phyloP scores from a whole-genome alignment of 2,888 invertebrate genomes.

The Cinara cedri region DNA sequence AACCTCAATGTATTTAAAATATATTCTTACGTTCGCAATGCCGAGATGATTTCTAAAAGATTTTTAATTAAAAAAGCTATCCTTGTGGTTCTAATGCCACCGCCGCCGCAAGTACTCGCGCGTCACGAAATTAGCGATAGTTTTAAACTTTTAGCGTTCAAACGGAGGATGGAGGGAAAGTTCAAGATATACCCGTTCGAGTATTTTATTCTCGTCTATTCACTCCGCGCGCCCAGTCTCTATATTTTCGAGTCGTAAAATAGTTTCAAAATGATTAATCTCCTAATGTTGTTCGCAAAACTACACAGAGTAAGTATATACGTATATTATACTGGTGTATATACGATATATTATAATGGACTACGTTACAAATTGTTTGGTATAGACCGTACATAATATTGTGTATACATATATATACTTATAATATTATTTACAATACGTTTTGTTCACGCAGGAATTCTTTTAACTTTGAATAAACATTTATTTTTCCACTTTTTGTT shows the following conservation, averaged over 20 bases:
- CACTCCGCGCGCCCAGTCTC: too few relatives aligned
- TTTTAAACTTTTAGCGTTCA: too few relatives aligned
- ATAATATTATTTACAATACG: constrained; percentile 8
- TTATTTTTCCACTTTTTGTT: not conserved
- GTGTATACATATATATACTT: constrained; percentile 2
- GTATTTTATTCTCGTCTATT: constrained; percentile 25
- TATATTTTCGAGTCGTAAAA: constrained; percentile 14
- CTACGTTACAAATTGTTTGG: constrained; percentile 18
- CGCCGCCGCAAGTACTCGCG: not conserved
- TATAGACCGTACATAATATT: not conserved
- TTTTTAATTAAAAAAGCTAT: constrained; percentile 9
- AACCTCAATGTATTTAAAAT: too few relatives aligned
- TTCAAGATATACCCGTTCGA: not conserved
- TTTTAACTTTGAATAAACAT: constrained; percentile 8
- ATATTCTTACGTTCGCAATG: too few relatives aligned
- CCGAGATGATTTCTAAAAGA: not conserved
- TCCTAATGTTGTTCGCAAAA: constrained; percentile 15
- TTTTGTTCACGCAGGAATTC: constrained; percentile 4
- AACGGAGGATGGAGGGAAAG: not conserved
- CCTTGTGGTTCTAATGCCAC: not conserved
- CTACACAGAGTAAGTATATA: not conserved
- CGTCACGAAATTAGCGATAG: too few relatives aligned
- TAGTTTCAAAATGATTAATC: constrained; percentile 37
- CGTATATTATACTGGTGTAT: not conserved
- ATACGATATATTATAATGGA: not conserved